Base-by-base conservation (phyloP, 2,113 vertebrate species). In the Argyrosomus japonicus region DNA sequence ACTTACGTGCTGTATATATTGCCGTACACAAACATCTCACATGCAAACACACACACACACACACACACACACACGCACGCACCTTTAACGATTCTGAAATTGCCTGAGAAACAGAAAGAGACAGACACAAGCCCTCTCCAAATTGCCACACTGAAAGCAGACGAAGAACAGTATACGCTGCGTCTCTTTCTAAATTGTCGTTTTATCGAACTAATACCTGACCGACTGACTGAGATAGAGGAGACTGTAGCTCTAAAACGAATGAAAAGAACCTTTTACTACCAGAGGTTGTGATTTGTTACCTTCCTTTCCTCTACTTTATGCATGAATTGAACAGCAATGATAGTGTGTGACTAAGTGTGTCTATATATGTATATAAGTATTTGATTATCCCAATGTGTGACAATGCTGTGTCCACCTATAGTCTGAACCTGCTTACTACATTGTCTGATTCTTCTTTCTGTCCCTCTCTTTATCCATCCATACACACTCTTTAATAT, bases 141-240 rank as follows among this genome's bases (percentile, higher is more conserved):
- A 74, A 87, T 77, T 81, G 77, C 68, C 45, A 19, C 23, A 60
- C 21, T 5, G 29, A 68, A 63, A 61, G 81, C 64, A 62, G 81
- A 63, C 15, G 19, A 53, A 68, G 68, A 70, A 76, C 50, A 72
- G 80, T 80, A 80, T 40, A 8, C 2, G 51, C 73, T 47, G 78
- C 0, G 25, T 64, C 51, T 81, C 77, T 68, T 72, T 74, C 56
- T 75, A 82, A 88, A 84, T 75, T 81, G 68, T 65, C 77, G 81
- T 69, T 87, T 84, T 81, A 75, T 78, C 74, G 74, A 77, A 51
- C 74, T 77, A 81, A 86, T 64, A 65, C 57, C 76, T 58, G 25
- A 29, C 56, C 27, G 68, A 68, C 76, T 58, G 25, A 29, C 56
- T 47, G 68, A 68, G 63, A 69, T 19, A n/a, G 75, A 77, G 40